Base-by-base conservation (phyloP, 2,797 vertebrate genomes). In the Dermochelys coriacea region DNA sequence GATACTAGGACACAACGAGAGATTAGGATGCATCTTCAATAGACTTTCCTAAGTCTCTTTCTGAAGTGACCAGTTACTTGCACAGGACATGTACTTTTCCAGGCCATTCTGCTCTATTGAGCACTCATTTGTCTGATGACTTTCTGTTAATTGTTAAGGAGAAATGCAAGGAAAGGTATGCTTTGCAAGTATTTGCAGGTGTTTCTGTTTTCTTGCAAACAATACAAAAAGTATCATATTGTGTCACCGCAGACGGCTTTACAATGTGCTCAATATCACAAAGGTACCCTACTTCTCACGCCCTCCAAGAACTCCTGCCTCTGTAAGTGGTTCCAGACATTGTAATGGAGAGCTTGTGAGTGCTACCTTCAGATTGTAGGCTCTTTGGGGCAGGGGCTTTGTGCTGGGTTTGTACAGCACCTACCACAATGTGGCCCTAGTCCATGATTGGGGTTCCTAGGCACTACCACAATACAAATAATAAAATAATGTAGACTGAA, bases 71-170 rank as follows among this genome's bases (percentile, higher is more conserved):
- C 31, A 27, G 82, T 55, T 57, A 25, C 80, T 89, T 5, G 14
- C 80, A 82, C 85, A 64, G 88, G 68, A 77, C 55, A 68, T 75
- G 82, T 80, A 85, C 79, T 96, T 71, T 75, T 25, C 85, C 91
- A 21, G 34, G 81, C 74, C 77, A 49, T 74, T 85, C 68, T 12
- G 34, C 59, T 89, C 80, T 57, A 49, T 23, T 16, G 61, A 85
- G 59, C 83, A 68, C 55, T 34, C n/a, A 31, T 51, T 83, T 83
- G 59, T 80, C 88, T 87, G 57, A 84, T 92, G 57, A 85, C 85
- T 85, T 68, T 25, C 57, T 82, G 85, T 90, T 89, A 89, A 84
- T 94, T 83, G 94, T 94, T 91, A 88, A 94, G 88, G 89, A 92
- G n/a, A 37, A 85, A 82, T 82, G 49, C 31, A 91, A 95, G 84